Conservation (phyloP, 2,113 vertebrate genomes). For the Myiagra hebetior region DNA sequence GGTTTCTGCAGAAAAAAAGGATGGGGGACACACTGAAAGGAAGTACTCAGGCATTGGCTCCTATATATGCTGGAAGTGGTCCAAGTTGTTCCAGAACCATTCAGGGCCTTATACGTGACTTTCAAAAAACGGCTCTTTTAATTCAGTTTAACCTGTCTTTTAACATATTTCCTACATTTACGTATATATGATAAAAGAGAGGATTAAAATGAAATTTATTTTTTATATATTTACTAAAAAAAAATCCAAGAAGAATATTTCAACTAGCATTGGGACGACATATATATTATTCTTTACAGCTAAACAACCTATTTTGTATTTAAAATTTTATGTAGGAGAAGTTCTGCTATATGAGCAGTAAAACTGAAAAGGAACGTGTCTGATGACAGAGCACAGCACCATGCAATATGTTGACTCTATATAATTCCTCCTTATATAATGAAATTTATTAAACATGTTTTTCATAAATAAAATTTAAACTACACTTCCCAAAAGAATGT, state of each 20-base stretch:
- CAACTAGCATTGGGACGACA: neutral
- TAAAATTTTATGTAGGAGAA: neutral
- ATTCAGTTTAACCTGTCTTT: neutral
- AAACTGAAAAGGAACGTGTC: neutral
- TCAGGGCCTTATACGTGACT: neutral
- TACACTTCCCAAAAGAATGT: neutral
- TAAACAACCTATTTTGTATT: neutral
- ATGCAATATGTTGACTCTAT: neutral
- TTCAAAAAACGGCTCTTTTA: neutral
- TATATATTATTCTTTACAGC: neutral
- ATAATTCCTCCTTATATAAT: neutral
- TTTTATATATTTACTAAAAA: neutral
- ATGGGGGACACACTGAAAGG: neutral
- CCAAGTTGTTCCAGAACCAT: neutral
- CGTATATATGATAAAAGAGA: neutral
- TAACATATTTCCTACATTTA: neutral
- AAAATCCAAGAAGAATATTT: neutral
- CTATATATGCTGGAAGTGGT: neutral
- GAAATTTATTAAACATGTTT: neutral
- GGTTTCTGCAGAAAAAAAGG: neutral
- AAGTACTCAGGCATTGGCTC: neutral
- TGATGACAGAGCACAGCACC: neutral
- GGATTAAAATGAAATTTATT: neutral
- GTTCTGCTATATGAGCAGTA: neutral
- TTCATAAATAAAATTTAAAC: neutral